phyloP scores from a whole-genome alignment of 35 echinoderm and acorn worm genomes.

The Stichopus chloronotus region DNA sequence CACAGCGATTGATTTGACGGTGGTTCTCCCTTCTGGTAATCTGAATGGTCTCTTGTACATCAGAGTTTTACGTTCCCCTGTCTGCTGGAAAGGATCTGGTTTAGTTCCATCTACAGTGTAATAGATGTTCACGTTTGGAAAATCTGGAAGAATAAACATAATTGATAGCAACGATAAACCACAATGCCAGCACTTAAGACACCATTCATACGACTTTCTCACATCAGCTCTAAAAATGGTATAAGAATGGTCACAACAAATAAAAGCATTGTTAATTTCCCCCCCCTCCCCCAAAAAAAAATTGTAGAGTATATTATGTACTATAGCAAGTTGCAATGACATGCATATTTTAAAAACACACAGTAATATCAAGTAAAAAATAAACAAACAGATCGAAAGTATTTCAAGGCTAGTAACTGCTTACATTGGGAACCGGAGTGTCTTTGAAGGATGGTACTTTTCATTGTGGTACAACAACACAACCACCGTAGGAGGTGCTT shows the following conservation, averaged over 20 bases:
- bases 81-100: constrained; percentile 92
- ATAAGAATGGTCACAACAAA: background rate
- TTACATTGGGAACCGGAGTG: no score
- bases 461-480: no score
- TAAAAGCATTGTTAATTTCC: no score
- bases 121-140: constrained; percentile 85
- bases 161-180: background rate
- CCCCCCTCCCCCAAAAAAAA: no score
- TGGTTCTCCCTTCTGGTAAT: constrained; percentile 82
- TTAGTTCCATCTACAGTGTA: constrained; percentile 94
- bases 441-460: no score
- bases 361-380: no score
- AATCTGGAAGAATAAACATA: constrained; percentile 44
- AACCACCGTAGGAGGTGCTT: no score
- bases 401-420: no score
- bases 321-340: no score
- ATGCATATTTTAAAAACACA: no score
- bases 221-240: background rate
- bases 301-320: no score
- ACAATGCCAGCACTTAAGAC: background rate
- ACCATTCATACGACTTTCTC: background rate
- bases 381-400: no score
- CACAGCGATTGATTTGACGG: constrained; percentile 87
- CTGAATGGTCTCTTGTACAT: constrained; percentile 85
- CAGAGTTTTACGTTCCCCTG: constrained; percentile 79